phyloP scores from a whole-genome alignment of 1,140 invertebrate species.

The Drosophila ercepeae region DNA sequence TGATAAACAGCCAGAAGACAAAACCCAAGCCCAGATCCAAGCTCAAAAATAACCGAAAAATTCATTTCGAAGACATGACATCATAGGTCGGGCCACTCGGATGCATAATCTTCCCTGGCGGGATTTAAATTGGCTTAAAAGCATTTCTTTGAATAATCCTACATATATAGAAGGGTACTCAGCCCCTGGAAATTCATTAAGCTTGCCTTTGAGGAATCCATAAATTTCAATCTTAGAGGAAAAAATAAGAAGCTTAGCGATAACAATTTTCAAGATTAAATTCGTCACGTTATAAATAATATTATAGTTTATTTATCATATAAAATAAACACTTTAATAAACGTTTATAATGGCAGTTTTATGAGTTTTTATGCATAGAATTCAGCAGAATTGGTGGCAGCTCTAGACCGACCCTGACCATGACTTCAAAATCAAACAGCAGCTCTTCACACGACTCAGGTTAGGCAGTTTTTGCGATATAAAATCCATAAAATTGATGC shows the following conservation, averaged over 20 bases:
- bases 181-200: slow-evolving; percentile 25
- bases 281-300: neutral
- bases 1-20: slow-evolving; percentile 51
- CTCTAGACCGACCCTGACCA: slow-evolving; percentile 54
- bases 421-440: slow-evolving; percentile 33
- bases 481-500: slow-evolving; percentile 50
- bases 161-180: slow-evolving; percentile 34
- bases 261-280: neutral
- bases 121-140: slow-evolving; percentile 36
- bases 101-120: slow-evolving; percentile 43
- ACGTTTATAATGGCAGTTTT: neutral
- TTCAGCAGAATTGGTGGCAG: slow-evolving; percentile 33
- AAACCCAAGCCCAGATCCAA: slow-evolving; percentile 16
- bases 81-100: slow-evolving; percentile 50
- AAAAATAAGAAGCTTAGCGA: slow-evolving; percentile 16
- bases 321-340: neutral
- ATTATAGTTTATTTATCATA: neutral
- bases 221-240: slow-evolving; percentile 11
- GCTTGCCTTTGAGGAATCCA: slow-evolving; percentile 3
- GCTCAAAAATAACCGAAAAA: slow-evolving; percentile 48
- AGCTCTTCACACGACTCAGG: slow-evolving; percentile 40
- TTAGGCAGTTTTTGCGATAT: slow-evolving; percentile 15
- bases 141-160: slow-evolving; percentile 68
- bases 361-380: neutral
- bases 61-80: slow-evolving; percentile 57